Evolutionary conservation across 2,888 invertebrate genomes (phyloP).

Genomic region (Masnerella sp.): DNA sequence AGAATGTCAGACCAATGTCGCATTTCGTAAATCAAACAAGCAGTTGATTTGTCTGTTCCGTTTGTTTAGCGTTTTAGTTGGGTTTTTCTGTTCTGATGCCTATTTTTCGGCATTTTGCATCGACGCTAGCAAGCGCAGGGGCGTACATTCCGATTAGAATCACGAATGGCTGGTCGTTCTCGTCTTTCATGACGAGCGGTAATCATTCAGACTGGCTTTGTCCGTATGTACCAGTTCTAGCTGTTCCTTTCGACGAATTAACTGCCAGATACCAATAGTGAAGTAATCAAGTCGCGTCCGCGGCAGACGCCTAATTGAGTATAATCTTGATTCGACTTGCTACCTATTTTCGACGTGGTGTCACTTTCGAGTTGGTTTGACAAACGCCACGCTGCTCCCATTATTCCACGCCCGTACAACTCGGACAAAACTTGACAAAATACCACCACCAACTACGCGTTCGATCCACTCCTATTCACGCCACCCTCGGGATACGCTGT

Average conservation of each 20-base stretch:
- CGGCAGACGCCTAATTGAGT: constrained; percentile 59
- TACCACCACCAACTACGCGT: constrained; percentile 3
- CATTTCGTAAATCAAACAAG: neutral
- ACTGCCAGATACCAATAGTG: constrained; percentile 55
- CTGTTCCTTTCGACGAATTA: constrained; percentile 40
- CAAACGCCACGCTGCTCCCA: constrained; percentile 36
- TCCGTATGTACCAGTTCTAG: constrained; percentile 41
- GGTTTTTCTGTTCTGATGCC: constrained; percentile 13
- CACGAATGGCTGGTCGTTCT: constrained; percentile 17
- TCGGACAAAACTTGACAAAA: constrained; percentile 44
- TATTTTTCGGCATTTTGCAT: constrained; percentile 19
- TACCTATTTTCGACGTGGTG: constrained; percentile 51
- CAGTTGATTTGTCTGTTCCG: neutral
- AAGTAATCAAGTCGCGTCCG: constrained; percentile 55
- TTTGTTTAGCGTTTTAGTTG: constrained; percentile 8
- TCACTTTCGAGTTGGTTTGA: constrained; percentile 54
- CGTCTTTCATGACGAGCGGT: constrained; percentile 40
- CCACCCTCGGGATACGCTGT: constrained; percentile 19
- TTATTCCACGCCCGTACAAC: constrained; percentile 33
- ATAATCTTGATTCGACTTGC: constrained; percentile 57
- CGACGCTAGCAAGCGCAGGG: constrained; percentile 28
- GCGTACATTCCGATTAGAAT: constrained; percentile 36
- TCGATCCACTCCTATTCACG: constrained; percentile 26
- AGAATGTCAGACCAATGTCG: no score
- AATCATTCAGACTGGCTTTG: constrained; percentile 29